A percentile compares a stretch with the other conserved stretches of the same genome.
These are phyloP conservation scores for Casuarius casuarius DNA, from an alignment of 2,113 vertebrate genomes.

Conservation along the genomic window DNA sequence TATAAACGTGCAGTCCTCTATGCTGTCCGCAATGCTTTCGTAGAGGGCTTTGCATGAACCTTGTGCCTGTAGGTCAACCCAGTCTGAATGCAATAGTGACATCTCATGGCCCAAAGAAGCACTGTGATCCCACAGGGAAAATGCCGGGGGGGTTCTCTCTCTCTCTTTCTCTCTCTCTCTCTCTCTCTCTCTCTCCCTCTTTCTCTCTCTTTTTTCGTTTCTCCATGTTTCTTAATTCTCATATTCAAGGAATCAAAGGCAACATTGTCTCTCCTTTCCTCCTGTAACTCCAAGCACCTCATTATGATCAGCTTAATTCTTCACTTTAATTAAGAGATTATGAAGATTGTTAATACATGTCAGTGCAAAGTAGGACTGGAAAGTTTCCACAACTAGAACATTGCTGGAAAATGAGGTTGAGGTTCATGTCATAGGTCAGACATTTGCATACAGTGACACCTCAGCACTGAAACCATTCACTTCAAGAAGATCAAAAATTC, in stretches of 20 bases:
- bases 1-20: not conserved
- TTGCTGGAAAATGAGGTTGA: not conserved
- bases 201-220: not conserved
- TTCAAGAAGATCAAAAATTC: not conserved
- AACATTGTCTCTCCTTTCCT: not conserved
- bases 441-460: not conserved
- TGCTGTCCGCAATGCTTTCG: not conserved
- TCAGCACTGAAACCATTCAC: not conserved
- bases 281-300: not conserved
- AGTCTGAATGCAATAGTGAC: slow-evolving; percentile 33
- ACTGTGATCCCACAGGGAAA: not conserved
- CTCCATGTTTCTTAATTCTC: not conserved
- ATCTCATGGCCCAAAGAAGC: slow-evolving; percentile 35
- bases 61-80: not conserved
- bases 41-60: not conserved
- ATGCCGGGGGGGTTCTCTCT: not conserved
- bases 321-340: slow-evolving; percentile 16
- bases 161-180: not conserved
- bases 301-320: not conserved
- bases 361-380: not conserved
- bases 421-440: not conserved
- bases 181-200: not conserved
- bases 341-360: not conserved
- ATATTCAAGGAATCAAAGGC: not conserved
- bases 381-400: not conserved